Conservation (phyloP, 2,797 vertebrate species). For the Darevskia nairensis region DNA sequence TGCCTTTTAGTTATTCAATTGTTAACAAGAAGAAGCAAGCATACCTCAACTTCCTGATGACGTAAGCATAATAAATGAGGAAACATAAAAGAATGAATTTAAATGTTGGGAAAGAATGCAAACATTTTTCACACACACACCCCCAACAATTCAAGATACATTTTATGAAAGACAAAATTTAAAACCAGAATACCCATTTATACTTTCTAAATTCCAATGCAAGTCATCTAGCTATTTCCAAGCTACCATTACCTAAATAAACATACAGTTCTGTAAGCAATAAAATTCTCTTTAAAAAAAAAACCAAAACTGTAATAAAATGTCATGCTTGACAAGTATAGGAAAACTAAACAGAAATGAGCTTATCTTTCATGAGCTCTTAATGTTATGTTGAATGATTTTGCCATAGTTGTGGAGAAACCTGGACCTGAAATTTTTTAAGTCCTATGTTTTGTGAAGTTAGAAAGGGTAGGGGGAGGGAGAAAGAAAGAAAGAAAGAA, state of each 20-base stretch:
- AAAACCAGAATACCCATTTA: neutral
- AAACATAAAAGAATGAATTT: constrained; percentile 77
- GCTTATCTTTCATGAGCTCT: neutral
- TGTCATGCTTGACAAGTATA: neutral
- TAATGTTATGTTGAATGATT: neutral
- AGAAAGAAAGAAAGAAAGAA: neutral
- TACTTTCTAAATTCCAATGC: neutral
- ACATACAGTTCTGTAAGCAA: neutral
- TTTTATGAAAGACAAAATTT: constrained; percentile 48
- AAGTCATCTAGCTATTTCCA: neutral
- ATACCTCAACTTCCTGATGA: constrained; percentile 96
- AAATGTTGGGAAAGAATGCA: constrained; percentile 68
- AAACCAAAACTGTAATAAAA: neutral
- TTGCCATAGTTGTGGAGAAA: neutral
- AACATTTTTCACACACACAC: constrained; percentile 71
- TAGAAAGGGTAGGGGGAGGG: neutral
- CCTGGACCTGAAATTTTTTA: neutral
- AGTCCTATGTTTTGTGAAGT: neutral
- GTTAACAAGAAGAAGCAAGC: constrained; percentile 78
- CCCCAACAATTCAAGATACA: constrained; percentile 54
- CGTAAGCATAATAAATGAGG: constrained; percentile 82
- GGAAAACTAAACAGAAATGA: neutral
- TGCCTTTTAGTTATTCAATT: constrained; percentile 65
- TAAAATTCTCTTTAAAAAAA: neutral
- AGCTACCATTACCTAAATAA: neutral